Conservation (phyloP, 2,888 invertebrate genomes). For the Stegophylla sp. region DNA sequence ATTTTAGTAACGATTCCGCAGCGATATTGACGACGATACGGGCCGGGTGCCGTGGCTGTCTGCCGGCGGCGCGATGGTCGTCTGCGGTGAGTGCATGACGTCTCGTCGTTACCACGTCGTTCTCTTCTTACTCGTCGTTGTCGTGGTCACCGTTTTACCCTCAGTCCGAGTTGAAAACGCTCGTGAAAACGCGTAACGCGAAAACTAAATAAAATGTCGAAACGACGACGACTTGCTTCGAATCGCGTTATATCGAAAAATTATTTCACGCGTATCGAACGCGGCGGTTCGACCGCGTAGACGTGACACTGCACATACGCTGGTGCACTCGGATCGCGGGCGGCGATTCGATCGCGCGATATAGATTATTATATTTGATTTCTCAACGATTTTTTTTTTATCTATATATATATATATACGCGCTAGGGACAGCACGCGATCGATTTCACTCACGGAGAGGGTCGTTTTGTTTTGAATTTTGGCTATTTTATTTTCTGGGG, state of each 20-base stretch:
- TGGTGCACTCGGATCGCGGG: background rate
- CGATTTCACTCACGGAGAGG: too few relatives aligned
- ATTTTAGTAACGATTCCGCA: slow-evolving; percentile 38
- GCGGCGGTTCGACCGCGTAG: background rate
- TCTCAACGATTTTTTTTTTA: too few relatives aligned
- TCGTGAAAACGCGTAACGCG: background rate
- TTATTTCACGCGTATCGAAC: background rate
- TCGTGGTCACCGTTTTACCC: background rate
- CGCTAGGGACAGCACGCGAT: too few relatives aligned
- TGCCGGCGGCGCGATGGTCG: slow-evolving; percentile 7
- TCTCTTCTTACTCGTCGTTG: background rate
- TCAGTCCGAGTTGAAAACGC: background rate
- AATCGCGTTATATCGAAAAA: background rate
- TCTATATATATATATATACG: too few relatives aligned
- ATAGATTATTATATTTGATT: too few relatives aligned
- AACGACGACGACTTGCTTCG: background rate
- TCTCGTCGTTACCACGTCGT: background rate
- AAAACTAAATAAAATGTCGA: background rate
- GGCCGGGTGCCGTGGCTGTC: slow-evolving; percentile 26
- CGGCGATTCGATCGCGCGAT: background rate
- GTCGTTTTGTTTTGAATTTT: too few relatives aligned
- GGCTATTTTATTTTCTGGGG: background rate
- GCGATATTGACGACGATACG: slow-evolving; percentile 37
- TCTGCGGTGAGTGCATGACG: slow-evolving; percentile 24
- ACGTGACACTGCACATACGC: background rate